Evolutionary conservation across 2,888 invertebrate species (phyloP), one percentile per base, ranked within the genome.

Genomic region (Drosophila subquinaria): DNA sequence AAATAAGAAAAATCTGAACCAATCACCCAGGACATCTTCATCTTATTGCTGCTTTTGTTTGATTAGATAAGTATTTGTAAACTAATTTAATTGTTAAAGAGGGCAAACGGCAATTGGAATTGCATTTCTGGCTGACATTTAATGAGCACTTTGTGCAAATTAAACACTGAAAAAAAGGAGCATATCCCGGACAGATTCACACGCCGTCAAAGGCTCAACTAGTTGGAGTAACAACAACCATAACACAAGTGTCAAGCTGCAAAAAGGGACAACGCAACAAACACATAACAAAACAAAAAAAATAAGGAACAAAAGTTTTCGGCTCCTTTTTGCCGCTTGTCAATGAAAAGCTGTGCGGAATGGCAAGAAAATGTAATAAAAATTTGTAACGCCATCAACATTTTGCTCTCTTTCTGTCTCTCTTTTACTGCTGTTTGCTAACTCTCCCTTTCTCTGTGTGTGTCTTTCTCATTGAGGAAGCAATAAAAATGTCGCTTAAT

Each of bases 401-500:
- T 62, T 78, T 67, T 69, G 11, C 36, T n/a, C 20, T 10, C 60
- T 11, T 17, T 45, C 17, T 30, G 30, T 33, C 51, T 10, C 47
- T 23, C 20, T 35, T 13, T 36, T 11, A 2, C 13, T 36, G 1
- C 13, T 11, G 4, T 13, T 35, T 4, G 1, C 36, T 13, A 36
- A 13, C 4, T 42, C 52, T 30, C 68, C 33, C 10, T 27, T n/a
- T 23, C 68, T 47, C 15, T 45, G 36, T 23, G 23, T 8, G 33
- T 17, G 9, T 33, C 20, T 59, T 30, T 23, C 61, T 59, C 76
- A 82, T 80, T 61, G 70, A 80, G 82, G 87, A 86, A 82, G 87
- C 81, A 86, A 82, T 82, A 82, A 82, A 82, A 82, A 86, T 82
- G 82, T 82, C 82, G 78, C 87, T 80, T 89, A 89, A 90, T 89